These are phyloP conservation scores for Drosophila nigrodunni DNA, from an alignment of 1,140 invertebrate species.

Conservation along the genomic window DNA sequence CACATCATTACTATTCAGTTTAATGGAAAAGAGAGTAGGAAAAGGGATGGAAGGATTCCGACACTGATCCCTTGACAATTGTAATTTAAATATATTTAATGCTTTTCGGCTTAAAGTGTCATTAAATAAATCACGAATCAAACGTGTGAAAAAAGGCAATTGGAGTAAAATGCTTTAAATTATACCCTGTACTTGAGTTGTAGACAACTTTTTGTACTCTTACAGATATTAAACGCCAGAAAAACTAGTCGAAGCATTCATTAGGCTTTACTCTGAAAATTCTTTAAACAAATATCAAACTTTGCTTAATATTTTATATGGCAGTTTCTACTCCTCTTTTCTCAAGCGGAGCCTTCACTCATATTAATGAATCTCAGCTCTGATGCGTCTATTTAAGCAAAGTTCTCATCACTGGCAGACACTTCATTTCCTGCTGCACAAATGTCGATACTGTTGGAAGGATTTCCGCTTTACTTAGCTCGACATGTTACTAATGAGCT, in stretches of 20 bases:
- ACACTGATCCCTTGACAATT: conserved; percentile 6
- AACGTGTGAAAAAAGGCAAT: background rate
- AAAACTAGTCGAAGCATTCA: too few relatives aligned
- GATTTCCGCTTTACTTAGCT: conserved; percentile 40
- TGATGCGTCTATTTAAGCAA: conserved; percentile 2
- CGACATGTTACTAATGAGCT: conserved; percentile 26
- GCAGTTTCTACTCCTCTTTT: too few relatives aligned
- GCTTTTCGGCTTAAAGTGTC: background rate
- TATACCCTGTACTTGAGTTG: too few relatives aligned
- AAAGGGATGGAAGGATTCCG: too few relatives aligned
- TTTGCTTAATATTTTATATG: too few relatives aligned
- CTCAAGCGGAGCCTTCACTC: background rate
- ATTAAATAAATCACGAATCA: conserved; percentile 6
- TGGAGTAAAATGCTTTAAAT: background rate
- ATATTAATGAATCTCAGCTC: conserved; percentile 10
- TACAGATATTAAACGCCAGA: too few relatives aligned
- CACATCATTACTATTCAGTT: conserved; percentile 30
- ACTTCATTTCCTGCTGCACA: conserved; percentile 32
- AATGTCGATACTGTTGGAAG: conserved; percentile 31
- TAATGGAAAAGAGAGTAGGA: background rate
- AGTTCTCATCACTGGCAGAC: background rate
- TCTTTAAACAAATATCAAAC: too few relatives aligned
- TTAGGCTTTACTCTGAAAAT: too few relatives aligned
- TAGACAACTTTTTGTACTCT: too few relatives aligned
- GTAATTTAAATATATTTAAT: conserved; percentile 37